phyloP scores from a whole-genome alignment of 2,797 vertebrate species.

The Hyperoplus immaculatus region DNA sequence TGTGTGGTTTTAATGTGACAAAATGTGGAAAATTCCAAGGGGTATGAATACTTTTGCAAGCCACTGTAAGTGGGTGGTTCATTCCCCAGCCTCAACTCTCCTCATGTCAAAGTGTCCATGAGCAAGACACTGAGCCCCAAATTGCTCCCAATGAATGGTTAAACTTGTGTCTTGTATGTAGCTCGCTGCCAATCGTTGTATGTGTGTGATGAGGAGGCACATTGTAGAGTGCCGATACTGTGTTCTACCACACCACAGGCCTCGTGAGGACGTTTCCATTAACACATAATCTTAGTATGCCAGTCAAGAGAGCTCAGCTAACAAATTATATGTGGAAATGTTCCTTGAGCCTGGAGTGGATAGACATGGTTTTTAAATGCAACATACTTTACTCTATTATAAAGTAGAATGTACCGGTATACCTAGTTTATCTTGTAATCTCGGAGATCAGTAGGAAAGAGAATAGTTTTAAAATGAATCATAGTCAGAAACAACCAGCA shows the following conservation, averaged over 20 bases:
- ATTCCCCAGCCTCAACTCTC: too few relatives aligned
- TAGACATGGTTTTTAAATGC: neutral
- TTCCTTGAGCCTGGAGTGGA: neutral
- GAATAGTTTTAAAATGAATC: neutral
- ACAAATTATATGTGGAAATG: neutral
- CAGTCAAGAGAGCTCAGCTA: neutral
- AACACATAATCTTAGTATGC: neutral
- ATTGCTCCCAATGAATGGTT: neutral
- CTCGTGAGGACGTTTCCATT: neutral
- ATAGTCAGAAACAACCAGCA: neutral
- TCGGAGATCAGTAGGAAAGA: neutral
- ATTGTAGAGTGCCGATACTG: neutral
- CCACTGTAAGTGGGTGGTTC: too few relatives aligned
- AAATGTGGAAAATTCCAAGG: too few relatives aligned
- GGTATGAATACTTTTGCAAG: too few relatives aligned
- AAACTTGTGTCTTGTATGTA: neutral
- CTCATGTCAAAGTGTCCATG: too few relatives aligned
- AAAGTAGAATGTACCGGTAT: too few relatives aligned
- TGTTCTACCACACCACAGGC: neutral
- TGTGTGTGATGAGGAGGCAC: neutral
- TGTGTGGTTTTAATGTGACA: too few relatives aligned
- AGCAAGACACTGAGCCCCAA: neutral
- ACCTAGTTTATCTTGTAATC: neutral
- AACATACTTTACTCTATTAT: neutral
- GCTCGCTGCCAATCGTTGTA: neutral